phyloP scores from a whole-genome alignment of 2,888 invertebrate genomes.

The Leucophenga maculata region DNA sequence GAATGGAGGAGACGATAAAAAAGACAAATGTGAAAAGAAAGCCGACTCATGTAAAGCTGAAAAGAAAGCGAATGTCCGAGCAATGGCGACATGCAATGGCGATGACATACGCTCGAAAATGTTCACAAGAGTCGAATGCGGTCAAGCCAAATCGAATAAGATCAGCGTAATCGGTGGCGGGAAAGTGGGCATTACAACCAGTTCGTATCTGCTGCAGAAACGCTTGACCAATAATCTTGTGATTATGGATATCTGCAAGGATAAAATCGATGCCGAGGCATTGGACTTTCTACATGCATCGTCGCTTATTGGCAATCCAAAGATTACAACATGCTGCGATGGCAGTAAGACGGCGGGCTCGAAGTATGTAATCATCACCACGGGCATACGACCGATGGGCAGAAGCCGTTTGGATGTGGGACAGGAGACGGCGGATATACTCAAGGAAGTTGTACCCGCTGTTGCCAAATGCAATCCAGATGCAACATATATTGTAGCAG shows the following conservation, averaged over 20 bases:
- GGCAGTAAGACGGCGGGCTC: constrained; percentile 18
- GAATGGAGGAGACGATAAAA: background rate
- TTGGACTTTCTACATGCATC: constrained; percentile 71
- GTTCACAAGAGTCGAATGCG: background rate
- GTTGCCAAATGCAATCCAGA: constrained; percentile 79
- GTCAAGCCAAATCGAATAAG: background rate
- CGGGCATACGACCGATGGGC: constrained; percentile 83
- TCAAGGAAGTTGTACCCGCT: constrained; percentile 83
- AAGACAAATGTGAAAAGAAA: background rate
- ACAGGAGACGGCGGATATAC: constrained; percentile 86
- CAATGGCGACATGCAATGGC: too few species aligned
- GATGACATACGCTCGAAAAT: background rate
- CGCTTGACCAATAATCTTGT: constrained; percentile 1
- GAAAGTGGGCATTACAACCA: background rate
- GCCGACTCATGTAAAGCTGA: background rate
- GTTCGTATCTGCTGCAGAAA: background rate
- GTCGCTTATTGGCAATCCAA: constrained; percentile 79
- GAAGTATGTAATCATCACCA: constrained; percentile 78
- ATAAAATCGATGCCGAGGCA: constrained; percentile 77
- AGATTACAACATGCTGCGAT: constrained; percentile 4
- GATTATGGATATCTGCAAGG: constrained; percentile 1
- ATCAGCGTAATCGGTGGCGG: constrained; percentile 2
- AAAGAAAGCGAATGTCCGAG: too few species aligned
- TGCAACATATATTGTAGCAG: constrained; percentile 83
- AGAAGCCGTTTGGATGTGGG: constrained; percentile 84